Base-by-base conservation (phyloP, 2,888 invertebrate species). In the Hecatera dysodea region DNA sequence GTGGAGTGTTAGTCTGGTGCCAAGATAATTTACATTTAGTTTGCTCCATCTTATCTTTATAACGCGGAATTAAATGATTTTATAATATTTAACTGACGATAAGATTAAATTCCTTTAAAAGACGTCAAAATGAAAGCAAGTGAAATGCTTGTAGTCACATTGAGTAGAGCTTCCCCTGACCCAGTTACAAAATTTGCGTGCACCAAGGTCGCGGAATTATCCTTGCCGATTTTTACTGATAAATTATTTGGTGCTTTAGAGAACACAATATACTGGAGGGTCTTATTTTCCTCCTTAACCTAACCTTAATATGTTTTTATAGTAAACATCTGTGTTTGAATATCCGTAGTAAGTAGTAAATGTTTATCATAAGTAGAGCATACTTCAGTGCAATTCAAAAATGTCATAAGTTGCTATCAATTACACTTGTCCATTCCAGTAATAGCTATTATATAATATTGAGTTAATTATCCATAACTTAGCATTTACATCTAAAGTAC, bases 151-250 rank as follows among this genome's bases (percentile, higher is more conserved):
- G 64, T 63, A 50, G 67, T 64, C 22, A 59, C 24, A 46, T 67
- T 64, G 39, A 48, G 72, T 67, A 68, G 39, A 66, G 39, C 61
- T 53, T 61, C 75, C 46, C 76, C 44, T 83, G 85, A 83, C 81
- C 81, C 52, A 83, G 70, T 78, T 85, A 36, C 50, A 56, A 75
- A 73, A 72, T 66, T 81, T 66, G 79, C 82, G 74, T 85, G 82
- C 12, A 29, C 11, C 65, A 80, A 76, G 83, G 81, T 74, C 64
- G 67, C 24, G 48, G 33, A 17, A 24, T 63, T 69, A 71, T 56
- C 70, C 56, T 69, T 50, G 39, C 17, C 22, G 46, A 60, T 48
- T 11, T 33, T 67, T 46, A 29, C 50, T 62, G 29, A 75, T 50
- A 48, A 46, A 52, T 39, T 24, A 29, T 52, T 29, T 15, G 12